These are phyloP conservation scores for Drosophila rellima DNA, from an alignment of 2,888 invertebrate species.

Conservation along the genomic window DNA sequence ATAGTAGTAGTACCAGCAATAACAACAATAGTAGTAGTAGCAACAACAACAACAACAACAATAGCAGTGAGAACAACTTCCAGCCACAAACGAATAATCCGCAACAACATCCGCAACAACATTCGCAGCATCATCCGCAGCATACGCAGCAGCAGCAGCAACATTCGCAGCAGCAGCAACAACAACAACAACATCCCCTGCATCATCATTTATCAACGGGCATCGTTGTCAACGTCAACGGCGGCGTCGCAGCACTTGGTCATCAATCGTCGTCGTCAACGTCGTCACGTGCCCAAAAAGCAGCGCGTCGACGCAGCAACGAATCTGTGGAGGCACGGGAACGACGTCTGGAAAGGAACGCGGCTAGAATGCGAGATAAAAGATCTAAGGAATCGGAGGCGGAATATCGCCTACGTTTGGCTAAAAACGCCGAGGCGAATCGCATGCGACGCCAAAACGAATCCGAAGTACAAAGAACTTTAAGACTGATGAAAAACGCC, in stretches of 20 bases:
- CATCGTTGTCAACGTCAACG: constrained; percentile 54
- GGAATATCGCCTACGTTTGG: constrained; percentile 84
- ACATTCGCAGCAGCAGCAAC: constrained; percentile 36
- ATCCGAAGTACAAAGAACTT: constrained; percentile 85
- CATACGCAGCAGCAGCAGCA: constrained; percentile 38
- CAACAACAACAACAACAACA: constrained; percentile 26
- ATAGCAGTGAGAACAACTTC: constrained; percentile 26
- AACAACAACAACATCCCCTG: constrained; percentile 73
- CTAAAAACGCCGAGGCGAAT: constrained; percentile 85
- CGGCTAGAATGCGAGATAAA: constrained; percentile 85
- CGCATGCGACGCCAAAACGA: constrained; percentile 85
- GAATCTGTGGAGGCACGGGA: constrained; percentile 85
- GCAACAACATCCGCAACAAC: constrained; percentile 19
- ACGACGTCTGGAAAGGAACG: constrained; percentile 85
- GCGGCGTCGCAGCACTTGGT: constrained; percentile 46
- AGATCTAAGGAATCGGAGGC: constrained; percentile 84
- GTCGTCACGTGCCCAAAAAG: constrained; percentile 79
- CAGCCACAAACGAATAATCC: constrained; percentile 29
- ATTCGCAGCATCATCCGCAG: constrained; percentile 14
- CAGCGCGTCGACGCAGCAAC: constrained; percentile 85
- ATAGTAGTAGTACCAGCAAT: constrained; percentile 23
- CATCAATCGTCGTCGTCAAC: constrained; percentile 66
- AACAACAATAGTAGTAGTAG: constrained; percentile 32
- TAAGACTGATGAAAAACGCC: constrained; percentile 86
- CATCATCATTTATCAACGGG: constrained; percentile 81